A percentile compares a stretch with the other conserved stretches of the same genome.
Conservation (phyloP, 1,140 invertebrate species). For the Lucilia sericata region DNA sequence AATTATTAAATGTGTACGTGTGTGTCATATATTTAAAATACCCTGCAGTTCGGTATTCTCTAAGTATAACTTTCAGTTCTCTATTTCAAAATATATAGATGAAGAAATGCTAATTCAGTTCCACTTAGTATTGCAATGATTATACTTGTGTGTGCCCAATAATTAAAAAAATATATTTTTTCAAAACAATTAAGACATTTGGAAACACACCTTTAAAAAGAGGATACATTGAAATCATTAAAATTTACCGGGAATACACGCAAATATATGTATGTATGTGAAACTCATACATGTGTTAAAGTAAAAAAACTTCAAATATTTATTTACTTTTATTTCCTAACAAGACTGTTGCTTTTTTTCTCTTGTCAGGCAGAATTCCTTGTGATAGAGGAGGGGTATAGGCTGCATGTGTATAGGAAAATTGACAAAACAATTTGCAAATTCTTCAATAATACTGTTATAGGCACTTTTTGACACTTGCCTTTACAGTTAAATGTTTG, state of each 20-base stretch:
- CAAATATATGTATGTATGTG: background rate
- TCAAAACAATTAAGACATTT: no score
- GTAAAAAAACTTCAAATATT: background rate
- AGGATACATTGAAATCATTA: no score
- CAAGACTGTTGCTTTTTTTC: background rate
- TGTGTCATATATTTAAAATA: background rate
- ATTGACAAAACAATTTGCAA: conserved; percentile 45
- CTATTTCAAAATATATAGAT: no score
- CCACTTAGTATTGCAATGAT: no score
- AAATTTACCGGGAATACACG: no score
- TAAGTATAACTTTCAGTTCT: no score
- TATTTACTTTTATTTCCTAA: background rate
- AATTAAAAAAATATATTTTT: no score
- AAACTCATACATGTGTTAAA: background rate
- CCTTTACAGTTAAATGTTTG: background rate
- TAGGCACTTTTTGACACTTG: conserved; percentile 44
- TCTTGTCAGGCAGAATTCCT: background rate
- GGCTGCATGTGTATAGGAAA: background rate
- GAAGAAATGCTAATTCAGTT: no score
- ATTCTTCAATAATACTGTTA: conserved; percentile 46
- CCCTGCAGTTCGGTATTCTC: no score
- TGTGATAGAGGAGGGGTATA: background rate
- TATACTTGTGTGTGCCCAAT: no score
- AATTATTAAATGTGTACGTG: background rate
- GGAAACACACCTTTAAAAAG: no score